A percentile compares a stretch with the other conserved stretches of the same genome.
Conservation (phyloP, 1,140 invertebrate species). For the Drosophila sulfurigaster region DNA sequence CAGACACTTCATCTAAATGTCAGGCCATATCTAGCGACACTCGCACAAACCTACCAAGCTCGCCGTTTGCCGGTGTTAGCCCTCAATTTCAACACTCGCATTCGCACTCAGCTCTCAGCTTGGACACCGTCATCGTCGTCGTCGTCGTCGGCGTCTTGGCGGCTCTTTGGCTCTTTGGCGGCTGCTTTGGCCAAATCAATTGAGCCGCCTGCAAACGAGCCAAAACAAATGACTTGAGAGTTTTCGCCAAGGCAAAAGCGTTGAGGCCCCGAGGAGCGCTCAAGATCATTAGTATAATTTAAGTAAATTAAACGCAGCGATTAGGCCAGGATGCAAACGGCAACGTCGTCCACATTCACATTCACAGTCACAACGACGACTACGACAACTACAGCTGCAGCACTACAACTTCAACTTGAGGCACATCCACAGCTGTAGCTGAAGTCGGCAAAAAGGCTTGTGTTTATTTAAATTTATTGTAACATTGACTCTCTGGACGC, state of each 20-base stretch:
- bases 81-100: constrained; percentile 67
- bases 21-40: constrained; percentile 83
- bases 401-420: not conserved
- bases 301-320: constrained; percentile 85
- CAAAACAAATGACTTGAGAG: constrained; percentile 76
- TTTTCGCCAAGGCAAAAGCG: constrained; percentile 35
- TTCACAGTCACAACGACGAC: constrained; percentile 6
- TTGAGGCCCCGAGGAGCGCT: constrained; percentile 47
- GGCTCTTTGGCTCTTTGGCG: constrained; percentile 74
- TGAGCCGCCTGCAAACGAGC: constrained; percentile 81
- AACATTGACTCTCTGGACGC: constrained; percentile 62
- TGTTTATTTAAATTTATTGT: constrained; percentile 84
- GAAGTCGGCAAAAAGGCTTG: constrained; percentile 68
- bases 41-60: constrained; percentile 46
- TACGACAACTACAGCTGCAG: constrained; percentile 3
- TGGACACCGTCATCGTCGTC: constrained; percentile 25
- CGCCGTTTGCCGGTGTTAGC: constrained; percentile 31
- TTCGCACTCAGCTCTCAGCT: constrained; percentile 57
- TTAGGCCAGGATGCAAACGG: constrained; percentile 77
- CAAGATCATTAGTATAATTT: constrained; percentile 84
- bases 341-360: constrained; percentile 28
- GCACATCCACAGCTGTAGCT: constrained; percentile 9
- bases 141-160: constrained; percentile 24
- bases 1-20: constrained; percentile 84
- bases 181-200: constrained; percentile 82